These are phyloP conservation scores for Lagodon rhomboides DNA, from an alignment of 2,797 vertebrate species.

Conservation along the genomic window DNA sequence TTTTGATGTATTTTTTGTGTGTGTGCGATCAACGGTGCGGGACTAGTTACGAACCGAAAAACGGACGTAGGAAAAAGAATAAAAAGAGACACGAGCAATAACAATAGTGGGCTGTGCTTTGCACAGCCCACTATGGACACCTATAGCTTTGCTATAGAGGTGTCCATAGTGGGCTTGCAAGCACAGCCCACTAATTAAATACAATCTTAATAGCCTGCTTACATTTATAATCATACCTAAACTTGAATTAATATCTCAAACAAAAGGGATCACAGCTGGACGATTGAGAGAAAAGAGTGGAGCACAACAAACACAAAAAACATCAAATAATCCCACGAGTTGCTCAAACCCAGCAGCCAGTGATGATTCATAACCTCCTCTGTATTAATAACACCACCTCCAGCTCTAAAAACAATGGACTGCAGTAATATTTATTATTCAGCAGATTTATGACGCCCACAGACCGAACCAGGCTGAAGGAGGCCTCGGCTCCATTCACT, in stretches of 20 bases:
- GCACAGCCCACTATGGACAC: no score
- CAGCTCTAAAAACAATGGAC: slow-evolving; percentile 83
- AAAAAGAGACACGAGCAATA: no score
- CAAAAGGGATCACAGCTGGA: neutral
- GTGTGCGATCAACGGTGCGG: no score
- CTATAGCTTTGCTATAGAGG: no score
- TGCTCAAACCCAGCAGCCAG: slow-evolving; percentile 73
- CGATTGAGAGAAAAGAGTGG: neutral
- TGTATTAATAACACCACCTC: slow-evolving; percentile 90
- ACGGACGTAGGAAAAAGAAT: no score
- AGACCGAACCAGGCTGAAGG: slow-evolving; percentile 78
- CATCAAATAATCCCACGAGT: neutral
- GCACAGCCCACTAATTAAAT: no score
- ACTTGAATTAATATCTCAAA: neutral
- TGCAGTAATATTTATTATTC: slow-evolving; percentile 83
- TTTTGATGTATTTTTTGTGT: no score
- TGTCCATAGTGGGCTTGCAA: no score
- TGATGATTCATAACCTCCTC: slow-evolving; percentile 83
- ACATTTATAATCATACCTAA: neutral
- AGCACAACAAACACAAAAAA: neutral
- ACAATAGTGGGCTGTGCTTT: no score
- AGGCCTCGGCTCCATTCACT: slow-evolving; percentile 85
- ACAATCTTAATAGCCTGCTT: neutral
- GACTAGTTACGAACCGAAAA: no score
- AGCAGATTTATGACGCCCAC: slow-evolving; percentile 87